phyloP scores from a whole-genome alignment of 2,113 vertebrate species.

The Melanotaenia duboulayi region DNA sequence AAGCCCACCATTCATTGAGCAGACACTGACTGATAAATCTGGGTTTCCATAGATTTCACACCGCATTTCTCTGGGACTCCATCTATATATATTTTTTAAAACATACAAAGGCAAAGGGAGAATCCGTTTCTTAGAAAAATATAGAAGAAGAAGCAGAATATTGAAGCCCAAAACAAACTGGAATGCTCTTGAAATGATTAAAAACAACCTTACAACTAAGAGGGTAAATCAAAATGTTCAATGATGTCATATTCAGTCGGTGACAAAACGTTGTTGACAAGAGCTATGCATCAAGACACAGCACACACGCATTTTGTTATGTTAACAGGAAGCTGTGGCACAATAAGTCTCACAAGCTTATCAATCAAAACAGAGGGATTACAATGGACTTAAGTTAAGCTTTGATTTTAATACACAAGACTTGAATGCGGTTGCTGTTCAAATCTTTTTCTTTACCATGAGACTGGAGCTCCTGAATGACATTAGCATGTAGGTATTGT shows the following conservation, averaged over 20 bases:
- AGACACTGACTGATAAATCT: no score
- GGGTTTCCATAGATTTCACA: no score
- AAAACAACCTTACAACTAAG: slow-evolving; percentile 25
- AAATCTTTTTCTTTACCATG: neutral
- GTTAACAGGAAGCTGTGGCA: slow-evolving; percentile 39
- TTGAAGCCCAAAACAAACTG: neutral
- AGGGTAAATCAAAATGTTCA: slow-evolving; percentile 25
- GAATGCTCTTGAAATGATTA: slow-evolving; percentile 1
- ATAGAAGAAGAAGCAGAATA: neutral
- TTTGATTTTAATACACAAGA: slow-evolving; percentile 49
- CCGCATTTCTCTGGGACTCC: no score
- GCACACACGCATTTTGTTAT: slow-evolving; percentile 24
- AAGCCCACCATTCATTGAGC: no score
- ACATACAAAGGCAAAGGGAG: no score
- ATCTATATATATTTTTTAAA: no score
- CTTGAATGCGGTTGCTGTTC: slow-evolving; percentile 34
- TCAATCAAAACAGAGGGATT: slow-evolving; percentile 55
- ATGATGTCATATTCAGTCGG: slow-evolving; percentile 28
- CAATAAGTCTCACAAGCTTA: slow-evolving; percentile 24
- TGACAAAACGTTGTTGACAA: slow-evolving; percentile 25
- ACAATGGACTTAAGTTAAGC: slow-evolving; percentile 53
- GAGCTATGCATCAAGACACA: slow-evolving; percentile 8
- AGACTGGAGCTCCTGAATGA: slow-evolving; percentile 17
- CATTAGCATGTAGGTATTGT: slow-evolving; percentile 6
- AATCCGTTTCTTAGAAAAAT: neutral